Percentiles rank a stretch among this genome's conserved stretches.
phyloP scores from a whole-genome alignment of 1,140 invertebrate species.

The Tribolium madens region DNA sequence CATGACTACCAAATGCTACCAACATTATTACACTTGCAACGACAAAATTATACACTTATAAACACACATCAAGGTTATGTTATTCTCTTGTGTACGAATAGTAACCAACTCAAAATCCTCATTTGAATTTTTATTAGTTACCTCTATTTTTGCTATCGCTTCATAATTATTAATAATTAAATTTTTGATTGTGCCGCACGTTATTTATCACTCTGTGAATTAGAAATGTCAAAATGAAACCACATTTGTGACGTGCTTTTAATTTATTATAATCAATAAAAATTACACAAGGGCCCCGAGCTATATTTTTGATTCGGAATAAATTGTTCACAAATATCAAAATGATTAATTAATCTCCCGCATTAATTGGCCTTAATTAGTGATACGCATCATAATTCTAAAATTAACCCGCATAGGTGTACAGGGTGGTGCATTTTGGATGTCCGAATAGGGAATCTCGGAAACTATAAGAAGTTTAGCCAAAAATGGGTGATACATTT shows the following conservation, averaged over 20 bases:
- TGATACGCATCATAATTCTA: too few species aligned
- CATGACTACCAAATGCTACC: conserved; percentile 32
- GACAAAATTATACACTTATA: background rate
- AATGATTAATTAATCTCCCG: too few species aligned
- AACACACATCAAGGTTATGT: too few species aligned
- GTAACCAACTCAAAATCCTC: background rate
- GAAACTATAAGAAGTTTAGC: too few species aligned
- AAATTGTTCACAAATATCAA: too few species aligned
- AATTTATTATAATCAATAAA: background rate
- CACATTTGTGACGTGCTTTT: background rate
- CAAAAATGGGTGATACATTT: too few species aligned
- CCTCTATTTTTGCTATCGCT: background rate
- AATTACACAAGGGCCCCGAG: background rate
- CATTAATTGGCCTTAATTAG: too few species aligned
- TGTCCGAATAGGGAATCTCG: too few species aligned
- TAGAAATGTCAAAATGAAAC: conserved; percentile 5
- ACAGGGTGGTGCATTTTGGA: too few species aligned
- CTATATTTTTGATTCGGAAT: too few species aligned
- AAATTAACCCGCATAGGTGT: too few species aligned
- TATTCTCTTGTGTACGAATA: too few species aligned
- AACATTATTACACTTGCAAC: conserved; percentile 1
- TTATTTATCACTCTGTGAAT: conserved; percentile 10
- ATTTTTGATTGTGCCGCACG: background rate
- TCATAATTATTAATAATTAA: conserved; percentile 7
- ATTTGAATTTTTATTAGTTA: background rate